Evolutionary conservation across 2,797 vertebrate genomes (phyloP), one percentile per base, ranked within the genome.

Genomic region (Neosilurus mollespiculum): DNA sequence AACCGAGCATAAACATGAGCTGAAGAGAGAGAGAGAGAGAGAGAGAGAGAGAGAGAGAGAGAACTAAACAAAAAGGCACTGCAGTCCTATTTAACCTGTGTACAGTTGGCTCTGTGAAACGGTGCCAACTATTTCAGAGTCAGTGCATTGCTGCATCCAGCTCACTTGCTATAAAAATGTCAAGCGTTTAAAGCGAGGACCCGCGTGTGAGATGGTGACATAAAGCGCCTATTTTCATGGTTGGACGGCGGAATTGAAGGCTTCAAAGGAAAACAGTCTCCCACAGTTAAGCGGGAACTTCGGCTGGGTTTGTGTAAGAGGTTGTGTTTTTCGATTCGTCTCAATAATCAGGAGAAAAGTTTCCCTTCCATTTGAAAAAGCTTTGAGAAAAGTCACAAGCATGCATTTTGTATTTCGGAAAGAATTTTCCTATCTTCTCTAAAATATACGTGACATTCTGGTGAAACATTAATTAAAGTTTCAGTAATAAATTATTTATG

Each of bases 1-100:
- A 86, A 87, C 87, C 91, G 93, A 93, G 90, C 91, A 92, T 93
- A 91, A 92, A 91, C 88, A 92, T 91, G 88, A 91, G 82, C 72
- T 82, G 65, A 88, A 86, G 90, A 89, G 54, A 91, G 87, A 87
- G 30, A 8, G 43, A 43, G 43, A 43, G 43, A 43, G 8, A 8
- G 4, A 43, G 8, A 43, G 1, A 91, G 87, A 87, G 30, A 8
- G 43, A 43, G 43, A 43, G 4, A 43, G 8, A 8, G 43, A 43
- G 8, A 43, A 43, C 43, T 43, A 43, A 43, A 43, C 22, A 65
- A 66, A 80, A 66, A 66, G 64, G 62, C 24, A 0, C 9, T 1
- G 58, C 43, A 82, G 16, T 54, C 54, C 72, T 14, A 49, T 59
- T 78, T 83, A 83, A 67, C 72, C 72, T 77, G 81, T 77, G 26